Conservation (phyloP, 2,888 invertebrate genomes). For the Bibio marci region DNA sequence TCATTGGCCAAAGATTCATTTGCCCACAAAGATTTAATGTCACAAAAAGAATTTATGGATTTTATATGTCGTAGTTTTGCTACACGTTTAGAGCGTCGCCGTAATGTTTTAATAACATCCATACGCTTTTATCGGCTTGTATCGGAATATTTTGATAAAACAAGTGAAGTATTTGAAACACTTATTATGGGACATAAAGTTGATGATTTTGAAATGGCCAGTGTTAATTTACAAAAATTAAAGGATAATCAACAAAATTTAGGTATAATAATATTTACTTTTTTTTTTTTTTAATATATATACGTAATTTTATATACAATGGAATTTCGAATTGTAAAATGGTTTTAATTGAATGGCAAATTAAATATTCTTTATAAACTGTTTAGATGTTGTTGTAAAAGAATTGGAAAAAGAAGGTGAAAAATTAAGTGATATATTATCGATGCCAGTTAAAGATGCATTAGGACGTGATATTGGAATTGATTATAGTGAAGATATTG, state of each 20-base stretch:
- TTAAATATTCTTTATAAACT: background rate
- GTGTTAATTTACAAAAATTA: slow-evolving; percentile 36
- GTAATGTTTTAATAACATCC: slow-evolving; percentile 57
- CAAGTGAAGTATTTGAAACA: slow-evolving; percentile 48
- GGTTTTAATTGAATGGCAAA: too few relatives aligned
- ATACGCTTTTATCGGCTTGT: slow-evolving; percentile 57
- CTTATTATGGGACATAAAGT: slow-evolving; percentile 43
- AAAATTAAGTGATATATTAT: slow-evolving; percentile 56
- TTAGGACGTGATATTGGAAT: slow-evolving; percentile 50
- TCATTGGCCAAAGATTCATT: slow-evolving; percentile 28
- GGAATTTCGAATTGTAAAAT: too few relatives aligned
- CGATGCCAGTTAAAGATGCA: slow-evolving; percentile 63
- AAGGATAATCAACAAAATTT: slow-evolving; percentile 41
- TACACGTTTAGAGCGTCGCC: slow-evolving; percentile 49
- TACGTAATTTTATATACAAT: too few relatives aligned
- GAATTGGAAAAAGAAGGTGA: slow-evolving; percentile 58
- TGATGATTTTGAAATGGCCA: slow-evolving; percentile 38
- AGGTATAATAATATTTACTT: slow-evolving; percentile 28
- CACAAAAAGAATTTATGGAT: slow-evolving; percentile 67
- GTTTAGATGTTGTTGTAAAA: slow-evolving; percentile 44
- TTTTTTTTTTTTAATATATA: background rate
- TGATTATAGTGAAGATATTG: slow-evolving; percentile 53
- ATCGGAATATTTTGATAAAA: slow-evolving; percentile 51
- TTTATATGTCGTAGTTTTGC: slow-evolving; percentile 65
- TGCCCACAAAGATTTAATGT: slow-evolving; percentile 43